Evolutionary conservation across 2,113 vertebrate species (phyloP), one percentile per base, ranked within the genome.

Genomic region (Athene noctua): DNA sequence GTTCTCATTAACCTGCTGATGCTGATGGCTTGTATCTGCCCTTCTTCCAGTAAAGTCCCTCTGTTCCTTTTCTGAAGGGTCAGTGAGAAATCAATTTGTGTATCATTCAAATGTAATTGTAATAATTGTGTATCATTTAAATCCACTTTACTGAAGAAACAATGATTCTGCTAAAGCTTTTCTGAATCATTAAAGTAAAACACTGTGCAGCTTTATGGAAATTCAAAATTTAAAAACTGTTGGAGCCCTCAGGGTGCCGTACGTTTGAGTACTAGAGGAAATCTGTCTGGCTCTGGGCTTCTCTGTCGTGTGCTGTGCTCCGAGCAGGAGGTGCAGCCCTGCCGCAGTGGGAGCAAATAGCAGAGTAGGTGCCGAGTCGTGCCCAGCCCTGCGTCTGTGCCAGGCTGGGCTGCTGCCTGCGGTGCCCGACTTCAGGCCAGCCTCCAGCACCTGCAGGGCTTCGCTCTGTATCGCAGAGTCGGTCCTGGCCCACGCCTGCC

Each of bases 401-500:
- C 2, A 5, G 11, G 29, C 10, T 3, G 4, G 4, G 63, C 57
- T 30, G n/a, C 47, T 23, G n/a, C 90, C 38, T 12, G 6, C 12
- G 3, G 17, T 26, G 7, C 21, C 27, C 3, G 32, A 12, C 44
- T 29, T 6, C 5, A 2, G 44, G 22, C 23, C 51, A 14, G 44
- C 46, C 26, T 13, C 5, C 46, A 26, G 74, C 66, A 21, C 44
- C 27, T 5, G 0, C 14, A 2, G 54, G 40, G 4, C 5, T 26
- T 15, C 36, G 66, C 40, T 44, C 47, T 12, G 0, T 25, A 0
- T 9, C 19, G 21, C 4, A 4, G 30, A 54, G 68, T 61, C 75
- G 4, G 11, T 5, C 1, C 0, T 29, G 42, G 55, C 72, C 62
- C 4, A 0, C 6, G 13, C 2, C 40, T 38, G 27, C 2, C 2